Percentiles rank a stretch among this genome's conserved stretches.
These are phyloP conservation scores for Pongo pygmaeus DNA, from an alignment of 2,113 vertebrate genomes.

Conservation along the genomic window DNA sequence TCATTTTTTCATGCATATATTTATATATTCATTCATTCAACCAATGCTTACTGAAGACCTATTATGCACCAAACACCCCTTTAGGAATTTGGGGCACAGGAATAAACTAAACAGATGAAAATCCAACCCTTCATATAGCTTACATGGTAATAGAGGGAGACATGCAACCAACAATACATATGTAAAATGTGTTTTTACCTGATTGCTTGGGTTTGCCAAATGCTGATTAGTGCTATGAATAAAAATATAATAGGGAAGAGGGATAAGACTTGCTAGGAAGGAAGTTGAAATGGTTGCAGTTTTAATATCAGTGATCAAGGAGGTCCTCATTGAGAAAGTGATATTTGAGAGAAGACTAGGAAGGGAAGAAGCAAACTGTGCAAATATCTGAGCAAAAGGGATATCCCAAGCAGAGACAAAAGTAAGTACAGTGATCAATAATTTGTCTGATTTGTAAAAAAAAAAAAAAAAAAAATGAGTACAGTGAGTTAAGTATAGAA, in stretches of 20 bases:
- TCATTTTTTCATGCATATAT: neutral
- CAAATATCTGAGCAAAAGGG: neutral
- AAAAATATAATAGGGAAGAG: neutral
- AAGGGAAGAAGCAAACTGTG: neutral
- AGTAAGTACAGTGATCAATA: neutral
- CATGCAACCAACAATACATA: neutral
- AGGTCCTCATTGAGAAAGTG: neutral
- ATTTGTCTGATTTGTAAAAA: neutral
- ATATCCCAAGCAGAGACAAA: neutral
- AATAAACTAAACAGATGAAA: neutral
- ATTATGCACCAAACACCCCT: neutral
- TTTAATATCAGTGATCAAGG: neutral
- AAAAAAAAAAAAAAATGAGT: neutral
- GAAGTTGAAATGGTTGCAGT: neutral
- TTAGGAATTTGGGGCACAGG: neutral
- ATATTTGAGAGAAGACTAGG: neutral
- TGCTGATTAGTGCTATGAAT: neutral
- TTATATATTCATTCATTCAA: conserved; percentile 32
- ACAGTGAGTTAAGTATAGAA: too few relatives aligned
- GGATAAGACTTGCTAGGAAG: neutral
- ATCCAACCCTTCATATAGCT: neutral
- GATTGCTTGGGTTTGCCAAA: neutral
- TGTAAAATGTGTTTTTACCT: conserved; percentile 10
- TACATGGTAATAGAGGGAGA: neutral
- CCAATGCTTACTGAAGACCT: neutral